Percentiles rank a stretch among this genome's conserved stretches.
Conservation (phyloP, 2,113 vertebrate genomes). For the Polypterus bichir region DNA sequence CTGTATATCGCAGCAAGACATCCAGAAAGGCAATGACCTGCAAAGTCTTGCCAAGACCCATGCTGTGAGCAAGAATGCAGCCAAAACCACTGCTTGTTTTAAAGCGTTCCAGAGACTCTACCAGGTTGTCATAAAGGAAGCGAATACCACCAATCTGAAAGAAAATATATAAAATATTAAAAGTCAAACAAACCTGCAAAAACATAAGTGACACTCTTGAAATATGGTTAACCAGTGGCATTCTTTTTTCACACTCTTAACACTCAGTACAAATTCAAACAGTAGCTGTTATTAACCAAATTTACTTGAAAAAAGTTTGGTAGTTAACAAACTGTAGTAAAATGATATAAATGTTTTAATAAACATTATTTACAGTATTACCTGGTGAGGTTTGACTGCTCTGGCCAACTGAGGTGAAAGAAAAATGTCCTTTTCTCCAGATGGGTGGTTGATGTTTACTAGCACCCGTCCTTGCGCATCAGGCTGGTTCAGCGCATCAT, state of each 20-base stretch:
- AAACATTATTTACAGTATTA: constrained; percentile 28
- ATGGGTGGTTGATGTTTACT: constrained; percentile 93
- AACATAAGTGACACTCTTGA: not conserved
- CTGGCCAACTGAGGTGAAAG: constrained; percentile 81
- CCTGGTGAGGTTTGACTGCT: constrained; percentile 97
- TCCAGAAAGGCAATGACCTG: constrained; percentile 96
- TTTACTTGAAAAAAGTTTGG: constrained; percentile 2
- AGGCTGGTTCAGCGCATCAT: constrained; percentile 78
- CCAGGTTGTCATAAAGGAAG: constrained; percentile 92
- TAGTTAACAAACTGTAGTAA: not conserved
- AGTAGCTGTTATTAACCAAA: not conserved
- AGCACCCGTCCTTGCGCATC: constrained; percentile 81
- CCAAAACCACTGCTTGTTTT: constrained; percentile 92
- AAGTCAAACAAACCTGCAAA: not conserved
- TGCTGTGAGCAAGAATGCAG: constrained; percentile 94
- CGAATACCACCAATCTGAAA: constrained; percentile 89
- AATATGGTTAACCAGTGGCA: no score
- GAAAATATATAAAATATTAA: not conserved
- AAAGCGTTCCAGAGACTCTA: constrained; percentile 90
- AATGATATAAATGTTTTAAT: not conserved
- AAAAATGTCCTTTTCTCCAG: constrained; percentile 85
- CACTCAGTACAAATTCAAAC: no score
- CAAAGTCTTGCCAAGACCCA: constrained; percentile 93
- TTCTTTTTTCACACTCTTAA: no score
- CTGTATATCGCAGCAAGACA: constrained; percentile 81